These are phyloP conservation scores for Yponomeuta cagnagella DNA, from an alignment of 2,888 invertebrate genomes.

Conservation along the genomic window DNA sequence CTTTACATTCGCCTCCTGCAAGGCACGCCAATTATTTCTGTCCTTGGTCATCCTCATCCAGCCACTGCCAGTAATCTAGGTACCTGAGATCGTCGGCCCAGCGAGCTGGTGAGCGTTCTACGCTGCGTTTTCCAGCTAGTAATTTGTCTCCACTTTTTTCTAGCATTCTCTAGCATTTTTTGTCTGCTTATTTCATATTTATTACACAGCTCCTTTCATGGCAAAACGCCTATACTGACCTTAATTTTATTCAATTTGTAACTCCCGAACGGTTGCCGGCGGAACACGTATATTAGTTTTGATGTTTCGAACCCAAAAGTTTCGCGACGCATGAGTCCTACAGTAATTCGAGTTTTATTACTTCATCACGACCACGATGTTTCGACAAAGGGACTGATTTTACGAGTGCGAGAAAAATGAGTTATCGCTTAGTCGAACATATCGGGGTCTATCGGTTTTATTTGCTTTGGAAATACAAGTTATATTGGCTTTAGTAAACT, in stretches of 20 bases:
- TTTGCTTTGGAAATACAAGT: not conserved
- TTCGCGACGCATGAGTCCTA: constrained; percentile 66
- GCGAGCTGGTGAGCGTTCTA: no score
- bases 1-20: no score
- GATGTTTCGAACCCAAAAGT: constrained; percentile 61
- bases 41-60: no score
- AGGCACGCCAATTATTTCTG: no score
- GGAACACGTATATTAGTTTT: constrained; percentile 12
- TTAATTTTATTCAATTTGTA: constrained; percentile 72
- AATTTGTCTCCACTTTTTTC: no score
- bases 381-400: constrained; percentile 40
- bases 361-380: constrained; percentile 37
- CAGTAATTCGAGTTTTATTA: constrained; percentile 71
- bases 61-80: no score
- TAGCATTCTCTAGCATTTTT: no score
- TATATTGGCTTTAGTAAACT: not conserved
- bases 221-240: constrained; percentile 34
- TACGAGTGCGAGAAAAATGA: not conserved
- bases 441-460: not conserved
- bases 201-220: no score
- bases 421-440: not conserved
- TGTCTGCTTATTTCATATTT: no score
- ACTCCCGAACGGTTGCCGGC: constrained; percentile 24
- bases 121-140: no score
- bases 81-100: no score